Percentiles rank a stretch among this genome's conserved stretches.
phyloP scores from a whole-genome alignment of 2,797 vertebrate species.

The Cryptoblepharus egeriae region DNA sequence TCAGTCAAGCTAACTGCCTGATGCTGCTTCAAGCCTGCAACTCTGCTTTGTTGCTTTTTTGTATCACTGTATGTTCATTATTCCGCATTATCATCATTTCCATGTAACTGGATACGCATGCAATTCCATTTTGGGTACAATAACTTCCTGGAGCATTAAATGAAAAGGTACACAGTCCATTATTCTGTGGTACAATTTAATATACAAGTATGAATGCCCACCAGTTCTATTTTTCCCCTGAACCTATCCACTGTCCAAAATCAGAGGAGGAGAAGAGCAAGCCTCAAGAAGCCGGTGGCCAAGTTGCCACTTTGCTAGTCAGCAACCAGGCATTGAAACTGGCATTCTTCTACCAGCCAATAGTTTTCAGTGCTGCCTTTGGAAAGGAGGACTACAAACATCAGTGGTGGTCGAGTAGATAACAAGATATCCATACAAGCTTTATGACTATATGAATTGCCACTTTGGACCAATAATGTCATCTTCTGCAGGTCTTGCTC shows the following conservation, averaged over 20 bases:
- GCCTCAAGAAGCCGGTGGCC: neutral
- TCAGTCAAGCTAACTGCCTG: neutral
- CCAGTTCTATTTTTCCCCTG: neutral
- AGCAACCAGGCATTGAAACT: neutral
- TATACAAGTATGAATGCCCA: neutral
- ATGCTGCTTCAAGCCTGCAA: neutral
- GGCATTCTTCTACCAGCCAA: too few relatives aligned
- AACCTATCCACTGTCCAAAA: neutral
- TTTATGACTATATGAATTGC: too few relatives aligned
- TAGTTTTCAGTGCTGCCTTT: neutral
- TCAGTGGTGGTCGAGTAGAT: neutral
- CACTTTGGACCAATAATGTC: neutral
- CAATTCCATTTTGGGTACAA: neutral
- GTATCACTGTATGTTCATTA: neutral
- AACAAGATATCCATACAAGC: neutral
- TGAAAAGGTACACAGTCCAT: neutral
- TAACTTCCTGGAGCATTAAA: neutral
- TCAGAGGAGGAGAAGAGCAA: neutral
- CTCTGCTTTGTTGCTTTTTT: neutral
- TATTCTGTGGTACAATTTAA: neutral
- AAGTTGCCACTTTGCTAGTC: neutral
- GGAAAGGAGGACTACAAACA: neutral
- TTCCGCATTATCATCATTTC: constrained; percentile 11
- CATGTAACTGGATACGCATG: neutral
- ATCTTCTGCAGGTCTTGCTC: too few relatives aligned